phyloP scores from a whole-genome alignment of 2,113 vertebrate genomes.

The Syrmaticus mikado region DNA sequence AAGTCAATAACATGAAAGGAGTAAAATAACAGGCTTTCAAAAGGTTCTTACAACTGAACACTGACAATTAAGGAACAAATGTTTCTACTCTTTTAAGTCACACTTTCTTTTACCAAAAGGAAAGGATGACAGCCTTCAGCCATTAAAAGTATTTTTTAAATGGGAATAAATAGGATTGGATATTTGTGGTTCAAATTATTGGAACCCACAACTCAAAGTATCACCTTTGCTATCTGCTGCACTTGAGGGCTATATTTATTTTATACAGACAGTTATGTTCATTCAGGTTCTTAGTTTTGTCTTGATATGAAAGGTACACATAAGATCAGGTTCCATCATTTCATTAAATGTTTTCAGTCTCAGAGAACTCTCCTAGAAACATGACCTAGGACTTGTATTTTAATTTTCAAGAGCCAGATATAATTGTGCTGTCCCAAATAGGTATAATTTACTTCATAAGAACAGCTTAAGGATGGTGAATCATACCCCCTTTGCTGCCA shows the following conservation, averaged over 20 bases:
- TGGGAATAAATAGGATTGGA: not conserved
- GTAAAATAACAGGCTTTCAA: not conserved
- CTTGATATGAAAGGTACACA: not conserved
- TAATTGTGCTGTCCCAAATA: not conserved
- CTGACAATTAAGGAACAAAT: not conserved
- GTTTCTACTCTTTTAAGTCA: not conserved
- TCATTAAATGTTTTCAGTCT: not conserved
- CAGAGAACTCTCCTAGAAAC: not conserved
- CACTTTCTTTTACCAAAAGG: not conserved
- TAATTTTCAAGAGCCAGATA: not conserved
- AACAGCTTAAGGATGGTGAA: not conserved
- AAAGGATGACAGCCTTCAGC: not conserved
- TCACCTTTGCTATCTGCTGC: not conserved
- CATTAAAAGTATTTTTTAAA: not conserved
- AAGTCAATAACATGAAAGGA: not conserved
- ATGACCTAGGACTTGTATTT: not conserved
- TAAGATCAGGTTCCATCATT: not conserved
- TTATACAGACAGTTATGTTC: not conserved
- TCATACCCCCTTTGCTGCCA: not conserved
- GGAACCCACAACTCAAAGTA: not conserved
- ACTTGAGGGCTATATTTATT: not conserved
- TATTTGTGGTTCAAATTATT: not conserved
- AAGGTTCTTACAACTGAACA: not conserved
- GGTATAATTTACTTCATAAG: accelerated
- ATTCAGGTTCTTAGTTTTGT: not conserved